A percentile compares a stretch with the other conserved stretches of the same genome.
Evolutionary conservation across 2,888 invertebrate genomes (phyloP).

Genomic region (Oithona nana): DNA sequence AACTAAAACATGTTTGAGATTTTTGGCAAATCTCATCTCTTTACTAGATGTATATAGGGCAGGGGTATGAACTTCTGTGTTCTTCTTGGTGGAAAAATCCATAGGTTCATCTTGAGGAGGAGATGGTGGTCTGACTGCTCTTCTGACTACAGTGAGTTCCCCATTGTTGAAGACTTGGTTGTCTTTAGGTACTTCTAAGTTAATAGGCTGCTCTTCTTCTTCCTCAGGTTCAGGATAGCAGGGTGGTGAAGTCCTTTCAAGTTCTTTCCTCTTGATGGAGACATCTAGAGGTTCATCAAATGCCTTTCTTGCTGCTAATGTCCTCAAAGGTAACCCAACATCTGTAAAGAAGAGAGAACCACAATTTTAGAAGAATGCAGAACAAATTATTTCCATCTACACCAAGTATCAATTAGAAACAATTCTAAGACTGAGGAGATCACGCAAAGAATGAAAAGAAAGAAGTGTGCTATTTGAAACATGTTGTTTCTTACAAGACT

Average conservation of each 20-base stretch:
- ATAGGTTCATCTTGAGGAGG: conserved; percentile 12
- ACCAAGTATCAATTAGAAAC: too few relatives aligned
- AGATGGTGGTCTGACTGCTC: neutral
- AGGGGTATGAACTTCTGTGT: neutral
- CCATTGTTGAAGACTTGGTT: neutral
- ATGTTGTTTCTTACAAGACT: too few relatives aligned
- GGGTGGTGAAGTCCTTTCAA: neutral
- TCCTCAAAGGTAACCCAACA: neutral
- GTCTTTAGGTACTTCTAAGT: neutral
- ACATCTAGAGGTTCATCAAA: conserved; percentile 14
- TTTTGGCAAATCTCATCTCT: conserved; percentile 9
- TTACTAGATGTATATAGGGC: neutral
- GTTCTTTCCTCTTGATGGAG: neutral
- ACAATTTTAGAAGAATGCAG: too few relatives aligned
- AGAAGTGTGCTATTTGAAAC: too few relatives aligned
- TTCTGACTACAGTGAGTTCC: neutral
- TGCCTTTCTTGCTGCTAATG: conserved; percentile 10
- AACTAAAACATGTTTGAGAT: neutral
- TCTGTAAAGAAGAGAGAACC: neutral
- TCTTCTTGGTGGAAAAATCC: conserved; percentile 15
- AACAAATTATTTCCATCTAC: too few relatives aligned
- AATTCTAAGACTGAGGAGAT: too few relatives aligned
- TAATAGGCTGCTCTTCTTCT: neutral
- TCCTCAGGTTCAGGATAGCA: too few relatives aligned
- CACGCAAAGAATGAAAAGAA: too few relatives aligned